Conservation (phyloP, 2,113 vertebrate genomes). For the Heptranchias perlo region DNA sequence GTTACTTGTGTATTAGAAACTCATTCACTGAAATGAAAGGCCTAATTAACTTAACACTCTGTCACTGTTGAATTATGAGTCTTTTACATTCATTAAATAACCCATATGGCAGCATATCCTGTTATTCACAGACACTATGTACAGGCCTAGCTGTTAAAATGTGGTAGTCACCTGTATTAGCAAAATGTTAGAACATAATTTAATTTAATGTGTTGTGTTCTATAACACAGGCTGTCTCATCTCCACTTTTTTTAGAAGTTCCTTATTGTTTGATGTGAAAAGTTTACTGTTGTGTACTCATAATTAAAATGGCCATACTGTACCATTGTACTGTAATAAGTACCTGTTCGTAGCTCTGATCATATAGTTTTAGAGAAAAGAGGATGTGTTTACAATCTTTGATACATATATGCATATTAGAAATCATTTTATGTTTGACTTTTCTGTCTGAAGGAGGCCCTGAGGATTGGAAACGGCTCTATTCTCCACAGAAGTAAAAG, state of each 20-base stretch:
- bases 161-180: neutral
- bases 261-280: neutral
- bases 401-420: neutral
- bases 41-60: slow-evolving; percentile 22
- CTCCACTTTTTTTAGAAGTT: neutral
- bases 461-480: slow-evolving; percentile 63
- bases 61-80: neutral
- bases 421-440: neutral
- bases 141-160: neutral
- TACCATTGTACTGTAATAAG: neutral
- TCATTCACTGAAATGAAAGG: neutral
- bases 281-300: no score
- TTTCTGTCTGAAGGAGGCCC: slow-evolving; percentile 64
- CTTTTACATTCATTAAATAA: neutral
- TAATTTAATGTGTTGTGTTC: neutral
- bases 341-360: neutral
- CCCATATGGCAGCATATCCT: neutral
- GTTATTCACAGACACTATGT: neutral
- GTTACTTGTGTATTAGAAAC: neutral
- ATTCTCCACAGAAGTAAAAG: slow-evolving; percentile 73
- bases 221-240: neutral
- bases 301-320: neutral
- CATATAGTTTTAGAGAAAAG: neutral
- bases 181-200: neutral
- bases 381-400: neutral